Base-by-base conservation (phyloP, 2,888 invertebrate species). In the Kuschelorhynchus macadamiae region DNA sequence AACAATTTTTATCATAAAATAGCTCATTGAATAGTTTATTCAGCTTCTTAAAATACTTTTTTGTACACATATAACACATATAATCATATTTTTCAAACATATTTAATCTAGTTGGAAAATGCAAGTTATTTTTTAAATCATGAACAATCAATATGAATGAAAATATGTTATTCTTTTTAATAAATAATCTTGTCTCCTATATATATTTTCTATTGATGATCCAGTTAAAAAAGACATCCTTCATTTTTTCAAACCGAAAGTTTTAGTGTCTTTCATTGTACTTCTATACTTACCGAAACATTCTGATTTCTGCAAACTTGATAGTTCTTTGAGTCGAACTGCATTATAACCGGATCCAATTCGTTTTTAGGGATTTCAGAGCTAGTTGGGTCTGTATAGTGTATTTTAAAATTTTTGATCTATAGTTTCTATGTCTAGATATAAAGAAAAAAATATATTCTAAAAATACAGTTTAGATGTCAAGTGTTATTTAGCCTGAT, bases 401-500 rank as follows among this genome's bases (percentile, higher is more conserved):
- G n/a, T n/a, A 41, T 42, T 53, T 55, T 42, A 17, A 42, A 30
- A 55, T 30, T 42, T 55, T 55, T 42, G 42, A 55, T 30, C 11
- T 36, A 42, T 55, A 55, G 42, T 42, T 55, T 55, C 55, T 57
- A 46, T 57, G 20, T 61, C 44, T 61, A 61, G 47, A 39, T 36
- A 32, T 33, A 49, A 59, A 30, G 42, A 30, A 52, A 61, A 57
- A 61, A 20, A 52, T 36, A 52, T 52, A 42, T 61, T 49, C 49
- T 49, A 60, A 60, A 60, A 59, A 47, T 33, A 49, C 39, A 16
- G 21, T 49, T 60, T 60, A 62, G 52, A 44, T 53, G 61, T 62
- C 61, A 36, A 62, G 55, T 42, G 44, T 50, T 62, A 52, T 59
- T 60, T 60, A 49, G 49, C 49, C 33, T 9, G n/a, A 36, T 53